phyloP scores from a whole-genome alignment of 2,888 invertebrate species.

The Mechanitis mazaeus region DNA sequence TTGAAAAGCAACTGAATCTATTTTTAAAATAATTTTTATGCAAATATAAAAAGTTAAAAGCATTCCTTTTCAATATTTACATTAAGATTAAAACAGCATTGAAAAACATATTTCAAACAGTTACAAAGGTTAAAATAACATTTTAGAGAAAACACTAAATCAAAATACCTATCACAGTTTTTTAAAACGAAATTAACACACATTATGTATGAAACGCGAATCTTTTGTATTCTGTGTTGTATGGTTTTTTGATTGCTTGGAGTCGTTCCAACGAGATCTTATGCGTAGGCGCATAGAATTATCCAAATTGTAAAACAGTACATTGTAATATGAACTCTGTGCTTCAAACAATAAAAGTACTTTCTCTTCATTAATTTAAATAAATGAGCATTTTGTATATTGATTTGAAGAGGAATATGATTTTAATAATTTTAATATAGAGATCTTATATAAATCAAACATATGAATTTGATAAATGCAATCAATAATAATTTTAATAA shows the following conservation, averaged over 20 bases:
- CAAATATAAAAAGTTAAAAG: constrained; percentile 5
- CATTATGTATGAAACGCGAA: constrained; percentile 35
- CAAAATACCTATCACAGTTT: constrained; percentile 14
- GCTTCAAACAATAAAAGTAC: background rate
- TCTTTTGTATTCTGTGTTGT: constrained; percentile 41
- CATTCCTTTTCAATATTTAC: constrained; percentile 3
- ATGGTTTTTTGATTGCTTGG: constrained; percentile 64
- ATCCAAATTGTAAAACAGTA: background rate
- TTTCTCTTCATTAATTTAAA: background rate
- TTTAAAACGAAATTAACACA: constrained; percentile 17
- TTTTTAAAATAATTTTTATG: background rate
- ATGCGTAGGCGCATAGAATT: constrained; percentile 33
- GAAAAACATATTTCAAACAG: constrained; percentile 17
- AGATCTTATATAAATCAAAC: no score
- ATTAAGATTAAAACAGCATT: background rate
- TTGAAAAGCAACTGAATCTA: background rate
- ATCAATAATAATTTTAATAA: no score
- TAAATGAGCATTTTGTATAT: background rate
- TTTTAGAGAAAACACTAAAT: constrained; percentile 13
- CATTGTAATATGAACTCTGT: constrained; percentile 2
- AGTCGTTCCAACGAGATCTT: constrained; percentile 43
- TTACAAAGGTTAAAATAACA: constrained; percentile 21
- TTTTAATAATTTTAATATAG: no score
- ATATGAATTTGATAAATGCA: no score
- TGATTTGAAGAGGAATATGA: no score